Conservation (phyloP, 2,888 invertebrate genomes). For the Patella depressa region DNA sequence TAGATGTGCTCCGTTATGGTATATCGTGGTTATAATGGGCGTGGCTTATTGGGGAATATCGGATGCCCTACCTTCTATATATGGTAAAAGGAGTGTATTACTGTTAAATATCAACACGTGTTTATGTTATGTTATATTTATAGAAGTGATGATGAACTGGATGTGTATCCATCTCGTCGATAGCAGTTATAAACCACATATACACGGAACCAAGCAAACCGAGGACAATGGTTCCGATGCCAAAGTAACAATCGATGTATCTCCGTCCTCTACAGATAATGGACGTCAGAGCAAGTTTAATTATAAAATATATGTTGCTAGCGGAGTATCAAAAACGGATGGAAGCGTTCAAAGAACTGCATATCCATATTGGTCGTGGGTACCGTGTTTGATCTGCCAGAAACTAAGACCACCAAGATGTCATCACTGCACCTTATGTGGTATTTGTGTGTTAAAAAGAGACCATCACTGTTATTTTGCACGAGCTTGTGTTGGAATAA, state of each 20-base stretch:
- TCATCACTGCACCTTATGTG: conserved; percentile 64
- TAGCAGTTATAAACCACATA: conserved; percentile 44
- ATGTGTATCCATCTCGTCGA: conserved; percentile 48
- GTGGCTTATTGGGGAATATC: conserved; percentile 24
- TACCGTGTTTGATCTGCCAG: conserved; percentile 59
- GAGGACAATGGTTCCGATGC: neutral
- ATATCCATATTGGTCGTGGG: conserved; percentile 67
- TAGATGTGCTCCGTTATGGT: conserved; percentile 17
- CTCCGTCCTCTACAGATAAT: conserved; percentile 20
- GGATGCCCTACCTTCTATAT: conserved; percentile 26
- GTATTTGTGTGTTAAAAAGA: conserved; percentile 62
- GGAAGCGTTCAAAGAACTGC: conserved; percentile 40
- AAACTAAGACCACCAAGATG: conserved; percentile 62
- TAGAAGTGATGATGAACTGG: conserved; percentile 59
- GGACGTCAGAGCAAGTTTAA: neutral
- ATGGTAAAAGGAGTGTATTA: conserved; percentile 6
- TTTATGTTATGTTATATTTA: conserved; percentile 44
- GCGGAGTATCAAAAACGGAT: conserved; percentile 20
- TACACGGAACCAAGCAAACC: conserved; percentile 37
- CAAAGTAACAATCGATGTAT: conserved; percentile 21
- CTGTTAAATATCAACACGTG: conserved; percentile 21
- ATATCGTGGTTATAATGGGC: conserved; percentile 21
- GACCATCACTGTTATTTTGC: conserved; percentile 69
- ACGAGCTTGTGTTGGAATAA: conserved; percentile 60
- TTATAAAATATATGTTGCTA: conserved; percentile 30